Base-by-base conservation (phyloP, 2,113 vertebrate genomes). In the Brevimyrus niger region DNA sequence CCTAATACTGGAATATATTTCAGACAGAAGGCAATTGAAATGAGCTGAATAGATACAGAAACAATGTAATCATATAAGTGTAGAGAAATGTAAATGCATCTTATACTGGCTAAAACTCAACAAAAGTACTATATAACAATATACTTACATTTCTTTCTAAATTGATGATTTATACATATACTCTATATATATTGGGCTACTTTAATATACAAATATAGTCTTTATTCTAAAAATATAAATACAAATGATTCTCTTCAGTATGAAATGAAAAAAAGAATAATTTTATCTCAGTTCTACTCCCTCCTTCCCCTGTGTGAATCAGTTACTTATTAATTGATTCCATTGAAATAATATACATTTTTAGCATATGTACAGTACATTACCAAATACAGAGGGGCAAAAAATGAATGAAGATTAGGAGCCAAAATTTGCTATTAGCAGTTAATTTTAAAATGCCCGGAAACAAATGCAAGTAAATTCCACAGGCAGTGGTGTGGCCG, bases 61-160 rank as follows among this genome's bases (percentile, higher is more conserved):
- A 80, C 73, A 80, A 80, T 19, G 8, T 38, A 80, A 17, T 80
- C 35, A 80, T 19, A 80, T 80, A 80, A 42, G 35, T 42, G 73
- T 69, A 69, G 73, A 80, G 73, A 80, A 80, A 38, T 80, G 73
- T 80, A 80, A 80, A 80, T 80, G 4, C 31, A 80, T 80, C 73
- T 80, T 42, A 80, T 80, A 80, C 15, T 19, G 73, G 73, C 6
- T 80, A 42, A 80, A 80, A 80, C 35, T 80, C 31, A 80, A 42
- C 61, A 31, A 69, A 69, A 69, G 61, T 69, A 31, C 61, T 69
- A 69, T 31, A 69, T 69, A 31, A 69, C 61, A 31, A 31, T 69
- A 27, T 69, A 69, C 10, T 69, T 69, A 69, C 61, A 69, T 31
- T 31, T 69, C 61, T 31, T 27, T 69, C 61, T 69, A 69, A 3